These are phyloP conservation scores for Urechis unicinctus DNA, from an alignment of 2,888 invertebrate genomes.

Conservation along the genomic window DNA sequence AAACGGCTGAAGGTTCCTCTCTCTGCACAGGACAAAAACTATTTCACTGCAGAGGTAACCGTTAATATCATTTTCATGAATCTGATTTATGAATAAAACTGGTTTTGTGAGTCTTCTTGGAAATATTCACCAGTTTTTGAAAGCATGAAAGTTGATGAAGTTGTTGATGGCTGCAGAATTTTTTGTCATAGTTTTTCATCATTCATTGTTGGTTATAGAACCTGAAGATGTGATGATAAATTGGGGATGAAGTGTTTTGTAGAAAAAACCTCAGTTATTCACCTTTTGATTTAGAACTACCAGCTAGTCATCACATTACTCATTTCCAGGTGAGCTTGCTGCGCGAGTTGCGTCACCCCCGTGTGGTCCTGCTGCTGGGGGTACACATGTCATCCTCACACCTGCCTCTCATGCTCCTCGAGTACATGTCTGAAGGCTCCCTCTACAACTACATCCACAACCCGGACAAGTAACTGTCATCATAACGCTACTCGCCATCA, in stretches of 20 bases:
- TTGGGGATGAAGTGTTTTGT: too few relatives aligned
- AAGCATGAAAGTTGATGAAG: not conserved
- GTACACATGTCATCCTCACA: constrained; percentile 29
- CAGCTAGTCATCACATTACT: not conserved
- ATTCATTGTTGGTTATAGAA: too few relatives aligned
- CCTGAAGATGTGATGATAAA: too few relatives aligned
- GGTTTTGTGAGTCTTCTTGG: not conserved
- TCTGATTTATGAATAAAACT: not conserved
- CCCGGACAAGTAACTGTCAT: constrained; percentile 7
- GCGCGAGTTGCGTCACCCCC: constrained; percentile 36
- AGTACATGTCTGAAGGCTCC: constrained; percentile 38
- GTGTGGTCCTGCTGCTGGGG: constrained; percentile 38
- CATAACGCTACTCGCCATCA: not conserved
- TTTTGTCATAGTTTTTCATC: too few relatives aligned
- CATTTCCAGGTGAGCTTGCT: constrained; percentile 34
- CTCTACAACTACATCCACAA: constrained; percentile 32
- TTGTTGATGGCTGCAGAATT: too few relatives aligned
- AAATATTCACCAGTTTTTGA: not conserved
- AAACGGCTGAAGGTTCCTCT: constrained; percentile 37
- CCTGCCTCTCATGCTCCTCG: constrained; percentile 38
- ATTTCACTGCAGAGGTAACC: constrained; percentile 41
- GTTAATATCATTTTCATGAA: not conserved
- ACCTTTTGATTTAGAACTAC: too few relatives aligned
- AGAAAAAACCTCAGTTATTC: too few relatives aligned
- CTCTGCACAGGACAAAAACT: constrained; percentile 35